Base-by-base conservation (phyloP, 2,797 vertebrate genomes). In the Adrianichthys oophorus region DNA sequence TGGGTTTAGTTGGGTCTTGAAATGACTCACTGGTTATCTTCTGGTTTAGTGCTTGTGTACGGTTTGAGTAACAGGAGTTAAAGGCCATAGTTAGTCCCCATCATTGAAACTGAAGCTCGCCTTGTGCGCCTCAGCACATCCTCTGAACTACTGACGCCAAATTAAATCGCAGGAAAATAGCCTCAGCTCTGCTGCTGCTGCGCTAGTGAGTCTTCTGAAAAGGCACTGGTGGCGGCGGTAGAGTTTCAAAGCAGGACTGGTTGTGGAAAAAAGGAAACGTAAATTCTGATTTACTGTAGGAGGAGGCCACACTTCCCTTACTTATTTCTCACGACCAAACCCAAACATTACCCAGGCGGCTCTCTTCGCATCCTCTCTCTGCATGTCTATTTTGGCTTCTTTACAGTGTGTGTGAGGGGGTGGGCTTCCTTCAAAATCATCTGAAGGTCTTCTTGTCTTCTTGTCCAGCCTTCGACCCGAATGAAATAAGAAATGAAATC, bases 271-370 rank as follows among this genome's bases (percentile, higher is more conserved):
- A 62, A 60, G 78, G 76, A 85, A 88, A 83, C 85, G 74, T 69
- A 68, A 72, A 26, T 29, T 76, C 68, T 82, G 86, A 91, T 91
- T 90, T 92, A 89, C 75, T 83, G 78, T 52, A 54, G 59, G 72
- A 58, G 60, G 68, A 60, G 62, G 51, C 80, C 76, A 85, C 85
- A 80, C 68, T 85, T 87, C 87, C 69, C 82, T 70, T 82, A 91
- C 89, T 83, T 70, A 86, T 90, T 90, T 80, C 82, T 84, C 64
- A 49, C 56, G n/a, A 56, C 74, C 82, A 85, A 83, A 89, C 85
- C 90, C 88, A 89, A 90, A 89, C 87, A 87, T 90, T 88, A 90
- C 89, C 82, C 77, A 59, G 70, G 59, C 82, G 48, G 52, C 62
- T 70, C 56, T 66, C 72, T 64, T 73, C 81, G 57, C 55, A 45